Base-by-base conservation (phyloP, 2,888 invertebrate species). In the Priapulus caudatus region DNA sequence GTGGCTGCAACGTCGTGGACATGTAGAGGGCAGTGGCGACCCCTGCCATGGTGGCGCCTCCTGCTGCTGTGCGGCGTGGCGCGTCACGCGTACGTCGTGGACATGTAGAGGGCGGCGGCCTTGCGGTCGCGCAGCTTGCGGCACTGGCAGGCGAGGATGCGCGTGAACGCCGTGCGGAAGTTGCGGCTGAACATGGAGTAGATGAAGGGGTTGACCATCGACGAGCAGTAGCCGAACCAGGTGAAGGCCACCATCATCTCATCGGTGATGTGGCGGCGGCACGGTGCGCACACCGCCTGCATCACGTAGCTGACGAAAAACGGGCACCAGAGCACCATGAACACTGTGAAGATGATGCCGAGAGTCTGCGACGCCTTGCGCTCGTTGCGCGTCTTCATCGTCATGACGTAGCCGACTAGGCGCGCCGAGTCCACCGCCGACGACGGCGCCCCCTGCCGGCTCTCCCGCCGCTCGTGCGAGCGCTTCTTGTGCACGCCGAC, bases 291-390 rank as follows among this genome's bases (percentile, higher is more conserved):
- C 10, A 33, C 33, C 10, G 33, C 33, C n/a, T 33, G 10, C n/a
- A n/a, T 33, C 10, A 33, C 33, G 33, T 33, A 33, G n/a, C 33
- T 33, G 33, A 33, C 33, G n/a, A 33, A 33, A n/a, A 33, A 33
- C 10, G 33, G 33, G n/a, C 33, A 33, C 33, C 33, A 33, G n/a
- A 33, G 33, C 10, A 33, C n/a, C 33, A 33, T 33, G 33, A 33
- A 33, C 10, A 33, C 33, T 10, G 33, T n/a, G 33, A 33, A 33
- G 10, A 33, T 33, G 33, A 33, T 33, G n/a, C 33, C 33, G n/a
- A 33, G 33, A 33, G 10, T 33, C n/a, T 33, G 33, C 33, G 33
- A 33, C 33, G 33, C 33, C 33, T 33, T 33, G 10, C 33, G 33
- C n/a, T 33, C 33, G n/a, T 33, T 33, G 33, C 33, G 33, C 10